Conservation (phyloP, 2,797 vertebrate genomes). For the Mus minutoides region DNA sequence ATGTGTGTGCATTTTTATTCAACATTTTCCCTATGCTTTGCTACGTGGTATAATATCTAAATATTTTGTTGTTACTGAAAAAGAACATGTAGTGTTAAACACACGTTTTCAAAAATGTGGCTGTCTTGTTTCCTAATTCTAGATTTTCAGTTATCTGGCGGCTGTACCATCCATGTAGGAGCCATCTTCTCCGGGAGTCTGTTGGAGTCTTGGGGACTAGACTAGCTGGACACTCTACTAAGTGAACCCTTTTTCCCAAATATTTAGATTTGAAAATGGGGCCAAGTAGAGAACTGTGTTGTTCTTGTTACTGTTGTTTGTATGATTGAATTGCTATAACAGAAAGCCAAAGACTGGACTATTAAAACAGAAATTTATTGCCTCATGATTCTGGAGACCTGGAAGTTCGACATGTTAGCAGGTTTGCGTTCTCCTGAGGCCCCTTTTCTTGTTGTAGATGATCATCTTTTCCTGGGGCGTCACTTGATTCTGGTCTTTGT, state of each 20-base stretch:
- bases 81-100: conserved; percentile 49
- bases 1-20: not conserved
- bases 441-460: not conserved
- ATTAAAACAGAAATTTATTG: not conserved
- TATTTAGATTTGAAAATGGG: not conserved
- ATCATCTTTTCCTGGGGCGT: not conserved
- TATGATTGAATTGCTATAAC: not conserved
- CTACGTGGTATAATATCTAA: conserved; percentile 54
- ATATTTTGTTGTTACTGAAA: conserved; percentile 38
- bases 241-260: not conserved
- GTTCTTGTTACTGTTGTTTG: not conserved
- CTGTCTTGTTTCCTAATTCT: conserved; percentile 46
- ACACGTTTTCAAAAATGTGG: conserved; percentile 4
- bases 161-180: not conserved
- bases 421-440: not conserved
- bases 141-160: not conserved
- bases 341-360: not conserved
- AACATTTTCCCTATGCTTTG: conserved; percentile 72
- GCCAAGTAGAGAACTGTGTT: not conserved
- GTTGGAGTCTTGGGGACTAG: not conserved
- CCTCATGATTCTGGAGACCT: not conserved
- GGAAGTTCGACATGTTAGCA: not conserved
- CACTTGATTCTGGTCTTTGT: accelerated
- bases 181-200: not conserved
- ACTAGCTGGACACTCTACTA: not conserved